Evolutionary conservation across 2,113 vertebrate species (phyloP), one percentile per base, ranked within the genome.

Genomic region (Sander lucioperca): DNA sequence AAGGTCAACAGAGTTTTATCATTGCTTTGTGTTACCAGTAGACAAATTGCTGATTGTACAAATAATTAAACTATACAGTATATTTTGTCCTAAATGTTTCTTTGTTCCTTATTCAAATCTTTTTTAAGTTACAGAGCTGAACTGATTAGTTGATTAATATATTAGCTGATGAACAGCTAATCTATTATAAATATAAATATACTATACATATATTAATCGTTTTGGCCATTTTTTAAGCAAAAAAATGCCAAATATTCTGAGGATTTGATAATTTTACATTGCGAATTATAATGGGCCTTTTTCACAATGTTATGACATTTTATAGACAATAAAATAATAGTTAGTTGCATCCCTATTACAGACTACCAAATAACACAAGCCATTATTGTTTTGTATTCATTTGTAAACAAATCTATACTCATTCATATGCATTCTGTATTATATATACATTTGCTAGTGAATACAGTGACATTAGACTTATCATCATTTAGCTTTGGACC

Each of bases 401-500:
- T 18, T 21, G 3, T 57, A 43, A 65, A 63, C 36, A 58, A 15
- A 27, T 30, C 12, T 16, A 16, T 63, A 5, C 19, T 23, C 5
- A 33, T 13, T 48, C 48, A 8, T 63, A 25, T 56, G 1, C 13
- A 45, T 66, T 47, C 15, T 58, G 1, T 21, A 15, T 73, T 15
- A 30, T 21, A 23, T 8, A 15, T 4, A 39, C 5, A 43, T 67
- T 30, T 74, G 3, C 5, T 19, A 30, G 5, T 27, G 16, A 33
- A 33, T 33, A 14, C 0, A 54, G 30, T 73, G 23, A 71, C n/a
- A 27, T 50, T 33, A 65, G 8, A 61, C 1, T 48, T 36, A 67
- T 81, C 57, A 30, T 53, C 9, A 74, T 39, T 71, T 83, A 59
- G 18, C 53, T 64, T 36, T n/a, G 21, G 27, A 68, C 13, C 27